A percentile compares a stretch with the other conserved stretches of the same genome.
These are phyloP conservation scores for Murina feae DNA, from an alignment of 2,113 vertebrate species.

Conservation along the genomic window DNA sequence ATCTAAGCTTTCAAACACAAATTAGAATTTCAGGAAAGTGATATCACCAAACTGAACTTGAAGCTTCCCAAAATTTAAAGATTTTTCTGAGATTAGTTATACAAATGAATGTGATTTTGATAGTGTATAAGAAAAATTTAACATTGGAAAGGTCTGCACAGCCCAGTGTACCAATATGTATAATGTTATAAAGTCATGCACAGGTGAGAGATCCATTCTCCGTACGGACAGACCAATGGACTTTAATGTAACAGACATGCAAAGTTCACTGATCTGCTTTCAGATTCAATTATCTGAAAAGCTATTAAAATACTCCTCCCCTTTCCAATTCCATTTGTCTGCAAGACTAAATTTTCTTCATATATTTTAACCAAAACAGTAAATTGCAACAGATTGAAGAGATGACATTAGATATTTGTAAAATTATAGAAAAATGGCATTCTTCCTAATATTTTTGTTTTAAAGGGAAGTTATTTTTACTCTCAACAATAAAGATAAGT, in stretches of 20 bases:
- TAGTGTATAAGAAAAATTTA: not conserved
- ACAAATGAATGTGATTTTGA: not conserved
- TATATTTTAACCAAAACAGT: not conserved
- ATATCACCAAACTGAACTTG: not conserved
- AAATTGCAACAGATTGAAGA: not conserved
- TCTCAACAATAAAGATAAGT: no score
- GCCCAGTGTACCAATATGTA: not conserved
- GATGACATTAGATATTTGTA: not conserved
- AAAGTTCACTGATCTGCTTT: not conserved
- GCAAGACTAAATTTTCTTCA: not conserved
- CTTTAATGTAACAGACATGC: not conserved
- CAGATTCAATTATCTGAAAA: not conserved
- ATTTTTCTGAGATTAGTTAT: not conserved
- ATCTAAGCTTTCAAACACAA: not conserved
- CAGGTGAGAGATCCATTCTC: not conserved
- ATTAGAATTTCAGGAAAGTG: not conserved
- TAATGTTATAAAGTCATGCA: not conserved
- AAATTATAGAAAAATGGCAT: not conserved
- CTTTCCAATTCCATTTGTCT: not conserved
- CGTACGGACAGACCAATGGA: not conserved
- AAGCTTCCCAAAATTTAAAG: not conserved
- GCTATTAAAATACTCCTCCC: not conserved
- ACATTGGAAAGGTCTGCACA: not conserved
- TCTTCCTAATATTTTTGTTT: not conserved
- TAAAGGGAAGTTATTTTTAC: not conserved